Evolutionary conservation across 1,140 invertebrate species (phyloP), one percentile per base, ranked within the genome.

Genomic region (Drosophila equinoxialis): DNA sequence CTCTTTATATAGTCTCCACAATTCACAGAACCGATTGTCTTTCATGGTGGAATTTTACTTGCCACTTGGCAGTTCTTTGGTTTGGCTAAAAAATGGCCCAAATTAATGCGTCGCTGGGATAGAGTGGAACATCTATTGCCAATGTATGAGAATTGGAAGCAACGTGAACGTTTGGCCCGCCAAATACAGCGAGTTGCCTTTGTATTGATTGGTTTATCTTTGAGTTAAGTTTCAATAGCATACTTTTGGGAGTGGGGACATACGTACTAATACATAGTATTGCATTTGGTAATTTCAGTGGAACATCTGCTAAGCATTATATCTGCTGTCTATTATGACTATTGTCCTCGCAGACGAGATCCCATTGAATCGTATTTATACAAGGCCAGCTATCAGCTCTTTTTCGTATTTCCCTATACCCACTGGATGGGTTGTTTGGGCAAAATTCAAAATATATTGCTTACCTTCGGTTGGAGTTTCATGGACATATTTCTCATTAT

Each of bases 231-330:
- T 45, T 17, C 13, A 17, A 37, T 37, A 37, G 35, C 35, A 37
- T 39, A 54, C 20, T 30, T 30, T 2, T n/a, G 13, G 35, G 35
- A 2, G 20, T 23, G 1, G 10, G 8, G 5, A 17, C 7, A 37
- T 39, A 1, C 20, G 10, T 5, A 54, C 11, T 10, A 2, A 54
- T 13, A 11, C 26, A 1, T 10, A 3, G 6, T 30, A 0, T 30
- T 30, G 5, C 30, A 30, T 30, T 1, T n/a, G 35, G 3, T 37
- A 1, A 39, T 14, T 77, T 74, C 65, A 91, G 90, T 81, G 67
- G 90, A 91, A 55, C 91, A 91, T 61, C 42, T 92, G 51, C 68
- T 92, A n/a, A 91, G 85, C 67, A 91, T 89, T n/a, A 79, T 92
- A 6, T 77, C 90, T 1, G 71, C 51, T 4, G 79, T 92, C 2